phyloP scores from a whole-genome alignment of 2,888 invertebrate species.

The Spisula solida region DNA sequence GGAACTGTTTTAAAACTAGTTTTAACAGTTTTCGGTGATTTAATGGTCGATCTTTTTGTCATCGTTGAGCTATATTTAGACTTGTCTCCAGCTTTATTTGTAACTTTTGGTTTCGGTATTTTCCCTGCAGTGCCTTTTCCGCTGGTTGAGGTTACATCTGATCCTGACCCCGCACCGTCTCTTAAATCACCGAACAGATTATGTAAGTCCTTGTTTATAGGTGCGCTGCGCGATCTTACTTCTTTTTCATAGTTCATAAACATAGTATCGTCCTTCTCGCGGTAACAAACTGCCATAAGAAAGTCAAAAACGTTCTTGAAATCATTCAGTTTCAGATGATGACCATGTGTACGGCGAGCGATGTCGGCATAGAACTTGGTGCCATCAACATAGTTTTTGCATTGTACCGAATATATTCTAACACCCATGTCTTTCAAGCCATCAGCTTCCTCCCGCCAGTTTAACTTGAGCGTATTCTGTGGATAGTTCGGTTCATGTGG shows the following conservation, averaged over 20 bases:
- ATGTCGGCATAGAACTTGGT: conserved; percentile 71
- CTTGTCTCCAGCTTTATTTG: conserved; percentile 18
- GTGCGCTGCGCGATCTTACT: conserved; percentile 66
- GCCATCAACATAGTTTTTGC: conserved; percentile 17
- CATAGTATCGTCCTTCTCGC: conserved; percentile 72
- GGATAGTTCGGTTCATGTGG: conserved; percentile 67
- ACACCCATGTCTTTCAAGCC: conserved; percentile 57
- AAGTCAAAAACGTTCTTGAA: conserved; percentile 75
- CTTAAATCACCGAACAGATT: conserved; percentile 72
- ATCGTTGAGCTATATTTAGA: background rate
- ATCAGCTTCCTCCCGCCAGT: conserved; percentile 72
- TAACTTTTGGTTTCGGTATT: conserved; percentile 16
- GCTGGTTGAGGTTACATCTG: background rate
- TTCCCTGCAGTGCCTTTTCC: background rate
- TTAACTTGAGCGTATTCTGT: conserved; percentile 66
- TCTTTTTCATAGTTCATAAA: conserved; percentile 75
- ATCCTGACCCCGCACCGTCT: conserved; percentile 27
- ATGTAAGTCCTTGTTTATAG: conserved; percentile 74
- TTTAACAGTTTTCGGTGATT: conserved; percentile 3
- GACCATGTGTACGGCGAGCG: conserved; percentile 71
- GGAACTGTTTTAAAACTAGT: background rate
- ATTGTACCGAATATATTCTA: conserved; percentile 71
- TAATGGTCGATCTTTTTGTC: background rate
- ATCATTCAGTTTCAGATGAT: conserved; percentile 72
- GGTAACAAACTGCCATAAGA: conserved; percentile 80